Percentiles rank a stretch among this genome's conserved stretches.
phyloP scores from a whole-genome alignment of 2,797 vertebrate species.

The Crax fasciolata region DNA sequence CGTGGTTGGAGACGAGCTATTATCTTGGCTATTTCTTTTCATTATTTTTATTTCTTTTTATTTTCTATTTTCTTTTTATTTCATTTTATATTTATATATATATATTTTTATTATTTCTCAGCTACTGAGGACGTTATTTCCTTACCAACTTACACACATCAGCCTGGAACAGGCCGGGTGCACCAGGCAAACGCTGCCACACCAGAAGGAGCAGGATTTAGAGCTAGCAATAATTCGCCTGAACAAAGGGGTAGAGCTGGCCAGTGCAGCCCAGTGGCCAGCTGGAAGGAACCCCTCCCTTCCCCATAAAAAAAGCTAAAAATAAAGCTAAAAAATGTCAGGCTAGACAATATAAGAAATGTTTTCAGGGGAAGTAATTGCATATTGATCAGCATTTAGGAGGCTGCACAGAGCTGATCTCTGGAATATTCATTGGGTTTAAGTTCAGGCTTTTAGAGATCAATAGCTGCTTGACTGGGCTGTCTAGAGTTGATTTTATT shows the following conservation, averaged over 20 bases:
- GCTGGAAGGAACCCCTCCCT: background rate
- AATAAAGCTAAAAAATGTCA: too few relatives aligned
- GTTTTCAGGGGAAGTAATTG: slow-evolving; percentile 83
- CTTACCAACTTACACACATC: background rate
- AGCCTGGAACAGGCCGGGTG: background rate
- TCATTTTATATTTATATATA: background rate
- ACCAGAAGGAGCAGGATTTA: background rate
- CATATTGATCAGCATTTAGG: slow-evolving; percentile 85
- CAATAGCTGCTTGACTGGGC: slow-evolving; percentile 83
- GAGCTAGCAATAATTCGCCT: background rate
- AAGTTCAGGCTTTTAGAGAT: slow-evolving; percentile 83
- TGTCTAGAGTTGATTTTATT: slow-evolving; percentile 83
- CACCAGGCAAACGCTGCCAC: background rate
- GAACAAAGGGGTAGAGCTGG: background rate
- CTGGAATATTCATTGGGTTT: slow-evolving; percentile 83
- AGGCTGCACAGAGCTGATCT: slow-evolving; percentile 78
- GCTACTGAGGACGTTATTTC: background rate
- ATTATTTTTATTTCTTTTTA: slow-evolving; percentile 31
- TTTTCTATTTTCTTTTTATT: slow-evolving; percentile 33
- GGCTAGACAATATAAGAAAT: slow-evolving; percentile 67
- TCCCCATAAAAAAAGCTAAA: background rate
- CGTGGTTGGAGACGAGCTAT: background rate
- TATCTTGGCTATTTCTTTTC: slow-evolving; percentile 1
- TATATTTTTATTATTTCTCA: background rate
- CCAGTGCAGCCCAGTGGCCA: background rate